Conservation (phyloP, 2,888 invertebrate species). For the Diaphora mendica region DNA sequence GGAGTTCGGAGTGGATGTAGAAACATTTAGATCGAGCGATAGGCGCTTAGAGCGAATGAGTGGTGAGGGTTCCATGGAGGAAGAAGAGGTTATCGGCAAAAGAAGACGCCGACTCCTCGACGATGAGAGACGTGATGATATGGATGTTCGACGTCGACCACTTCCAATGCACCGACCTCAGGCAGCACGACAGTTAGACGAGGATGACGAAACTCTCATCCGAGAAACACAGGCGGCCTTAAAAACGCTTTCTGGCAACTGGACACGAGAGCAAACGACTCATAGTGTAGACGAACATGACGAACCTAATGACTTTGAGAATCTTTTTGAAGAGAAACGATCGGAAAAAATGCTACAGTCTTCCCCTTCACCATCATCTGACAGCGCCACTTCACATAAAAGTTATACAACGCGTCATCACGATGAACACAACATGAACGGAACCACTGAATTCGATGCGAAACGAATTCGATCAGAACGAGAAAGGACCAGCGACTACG, state of each 20-base stretch:
- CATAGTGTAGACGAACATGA: slow-evolving; percentile 90
- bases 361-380: slow-evolving; percentile 88
- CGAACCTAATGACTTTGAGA: slow-evolving; percentile 93
- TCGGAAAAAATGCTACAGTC: slow-evolving; percentile 89
- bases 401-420: slow-evolving; percentile 86
- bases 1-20: slow-evolving; percentile 87
- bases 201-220: slow-evolving; percentile 94
- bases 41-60: slow-evolving; percentile 69
- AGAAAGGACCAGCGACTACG: slow-evolving; percentile 76
- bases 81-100: slow-evolving; percentile 75
- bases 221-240: slow-evolving; percentile 95
- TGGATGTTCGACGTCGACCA: slow-evolving; percentile 65
- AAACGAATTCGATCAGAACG: slow-evolving; percentile 66
- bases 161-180: slow-evolving; percentile 72
- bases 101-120: slow-evolving; percentile 81
- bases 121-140: slow-evolving; percentile 74
- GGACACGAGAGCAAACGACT: slow-evolving; percentile 89
- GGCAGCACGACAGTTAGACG: slow-evolving; percentile 72
- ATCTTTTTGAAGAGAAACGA: slow-evolving; percentile 94
- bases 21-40: slow-evolving; percentile 76
- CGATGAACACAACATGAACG: slow-evolving; percentile 64
- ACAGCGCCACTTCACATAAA: slow-evolving; percentile 88
- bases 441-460: slow-evolving; percentile 61
- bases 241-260: slow-evolving; percentile 94
- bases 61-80: slow-evolving; percentile 80